These are phyloP conservation scores for Tenthredo notha DNA, from an alignment of 2,888 invertebrate species.

Conservation along the genomic window DNA sequence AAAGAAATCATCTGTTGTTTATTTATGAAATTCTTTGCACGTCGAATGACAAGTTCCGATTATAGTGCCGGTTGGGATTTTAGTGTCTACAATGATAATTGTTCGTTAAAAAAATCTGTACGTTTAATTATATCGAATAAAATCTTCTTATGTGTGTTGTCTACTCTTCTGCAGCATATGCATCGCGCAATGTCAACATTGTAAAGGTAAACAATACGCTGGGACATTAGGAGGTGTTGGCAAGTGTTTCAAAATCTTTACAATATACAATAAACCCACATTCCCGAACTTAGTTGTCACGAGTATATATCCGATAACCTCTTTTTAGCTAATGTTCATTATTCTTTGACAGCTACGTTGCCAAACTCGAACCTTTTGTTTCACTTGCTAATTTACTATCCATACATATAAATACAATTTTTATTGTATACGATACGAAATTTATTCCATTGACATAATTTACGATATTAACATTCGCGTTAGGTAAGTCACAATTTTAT, in stretches of 20 bases:
- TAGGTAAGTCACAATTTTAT: background rate
- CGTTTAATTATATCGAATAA: constrained; percentile 2
- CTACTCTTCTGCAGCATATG: constrained; percentile 44
- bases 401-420: background rate
- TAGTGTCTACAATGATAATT: background rate
- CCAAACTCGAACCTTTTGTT: background rate
- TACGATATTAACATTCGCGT: background rate
- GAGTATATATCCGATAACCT: constrained; percentile 15
- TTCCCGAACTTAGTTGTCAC: background rate
- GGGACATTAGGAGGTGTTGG: background rate
- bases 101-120: background rate
- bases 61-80: background rate
- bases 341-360: constrained; percentile 27
- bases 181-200: constrained; percentile 51
- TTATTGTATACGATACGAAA: background rate
- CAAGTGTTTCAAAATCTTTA: constrained; percentile 42
- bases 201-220: constrained; percentile 42
- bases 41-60: background rate
- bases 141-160: constrained; percentile 1
- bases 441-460: background rate
- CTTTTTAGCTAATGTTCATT: background rate
- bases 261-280: background rate
- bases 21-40: background rate
- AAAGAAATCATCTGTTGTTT: background rate
- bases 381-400: background rate